Conservation (phyloP, 2,113 vertebrate genomes). For the Alethe diademata region DNA sequence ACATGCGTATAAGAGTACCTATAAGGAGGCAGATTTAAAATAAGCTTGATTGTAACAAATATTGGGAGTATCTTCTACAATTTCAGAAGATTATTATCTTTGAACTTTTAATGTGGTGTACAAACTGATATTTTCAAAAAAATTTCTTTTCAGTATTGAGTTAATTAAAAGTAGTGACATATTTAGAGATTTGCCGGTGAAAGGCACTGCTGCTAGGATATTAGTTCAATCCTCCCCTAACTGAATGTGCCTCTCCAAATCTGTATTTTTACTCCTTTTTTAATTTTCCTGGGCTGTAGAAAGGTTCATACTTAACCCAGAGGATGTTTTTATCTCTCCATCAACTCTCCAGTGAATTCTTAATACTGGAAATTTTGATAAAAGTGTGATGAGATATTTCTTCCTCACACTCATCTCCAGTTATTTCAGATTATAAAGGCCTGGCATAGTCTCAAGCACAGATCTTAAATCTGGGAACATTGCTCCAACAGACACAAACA, state of each 20-base stretch:
- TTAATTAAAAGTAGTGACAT: not conserved
- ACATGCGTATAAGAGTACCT: not conserved
- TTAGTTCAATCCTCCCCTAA: not conserved
- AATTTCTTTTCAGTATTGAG: not conserved
- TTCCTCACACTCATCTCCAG: not conserved
- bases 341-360: not conserved
- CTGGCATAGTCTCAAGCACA: not conserved
- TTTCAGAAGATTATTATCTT: not conserved
- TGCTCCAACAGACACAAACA: not conserved
- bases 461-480: not conserved
- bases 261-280: not conserved
- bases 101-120: not conserved
- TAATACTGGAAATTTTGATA: not conserved
- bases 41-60: not conserved
- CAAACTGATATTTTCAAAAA: not conserved
- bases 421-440: not conserved
- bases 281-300: not conserved
- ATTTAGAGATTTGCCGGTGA: not conserved
- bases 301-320: not conserved
- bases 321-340: not conserved
- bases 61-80: not conserved
- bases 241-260: not conserved
- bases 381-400: not conserved
- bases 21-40: not conserved
- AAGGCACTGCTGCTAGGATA: not conserved